Base-by-base conservation (phyloP, 1,140 invertebrate genomes). In the Pseudomyrmex concolor region DNA sequence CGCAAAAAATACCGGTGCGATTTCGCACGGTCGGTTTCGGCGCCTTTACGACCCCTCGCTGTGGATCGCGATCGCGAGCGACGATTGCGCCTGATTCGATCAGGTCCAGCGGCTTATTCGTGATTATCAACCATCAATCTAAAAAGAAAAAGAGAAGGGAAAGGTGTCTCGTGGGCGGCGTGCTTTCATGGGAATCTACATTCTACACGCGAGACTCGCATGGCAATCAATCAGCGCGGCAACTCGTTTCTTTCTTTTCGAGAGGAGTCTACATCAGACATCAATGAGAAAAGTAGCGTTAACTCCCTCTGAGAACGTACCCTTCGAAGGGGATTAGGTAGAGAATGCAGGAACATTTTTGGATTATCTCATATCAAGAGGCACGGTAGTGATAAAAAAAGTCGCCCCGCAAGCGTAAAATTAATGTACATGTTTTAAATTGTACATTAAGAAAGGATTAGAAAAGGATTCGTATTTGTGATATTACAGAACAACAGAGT, bases 71-170 rank as follows among this genome's bases (percentile, higher is more conserved):
- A 8, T 19, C 48, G 25, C 50, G 22, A 70, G 50, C 67, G 50
- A 34, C 86, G 89, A 84, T 34, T 86, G 88, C 77, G 81, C 88
- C 92, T 85, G 86, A 87, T 89, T 88, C 73, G 74, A 85, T 85
- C 82, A 34, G 83, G 71, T 73, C 71, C 64, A 86, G 50, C 83
- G 92, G 90, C 34, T 34, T 34, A 34, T 34, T 73, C 84, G 87
- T 84, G 87, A 80, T 86, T 91, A 91, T 91, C 34, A 88, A 88
- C 89, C 92, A 91, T 90, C 86, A 83, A 94, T 93, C 93, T 94
- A 91, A 34, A 93, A 93, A 88, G 85, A 78, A 87, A 90, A 83
- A 73, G 4, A 71, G 22, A 78, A 10, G 70, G 66, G 13, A n/a
- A 64, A 48, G 51, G 12, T 68, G 43, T 10, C 57, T 25, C n/a